Percentiles rank a stretch among this genome's conserved stretches.
phyloP scores from a whole-genome alignment of 2,888 invertebrate species.

The Adela reaumurella region DNA sequence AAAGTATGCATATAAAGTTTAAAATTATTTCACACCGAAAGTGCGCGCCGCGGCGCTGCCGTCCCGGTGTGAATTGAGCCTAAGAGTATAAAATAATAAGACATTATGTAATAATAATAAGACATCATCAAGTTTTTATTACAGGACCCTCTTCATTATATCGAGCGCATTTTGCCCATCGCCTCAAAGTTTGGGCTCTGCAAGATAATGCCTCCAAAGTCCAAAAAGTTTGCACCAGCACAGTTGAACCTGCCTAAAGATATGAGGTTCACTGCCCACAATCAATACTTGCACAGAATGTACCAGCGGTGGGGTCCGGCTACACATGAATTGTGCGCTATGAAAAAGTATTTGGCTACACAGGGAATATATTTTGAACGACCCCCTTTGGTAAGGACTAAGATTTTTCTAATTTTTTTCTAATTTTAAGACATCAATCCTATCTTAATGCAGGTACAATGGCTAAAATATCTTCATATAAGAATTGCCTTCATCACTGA shows the following conservation, averaged over 20 bases:
- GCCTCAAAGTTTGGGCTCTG: constrained; percentile 85
- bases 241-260: constrained; percentile 82
- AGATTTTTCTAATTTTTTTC: not conserved
- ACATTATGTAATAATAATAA: too few relatives aligned
- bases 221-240: constrained; percentile 61
- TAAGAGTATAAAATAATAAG: too few relatives aligned
- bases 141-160: constrained; percentile 80
- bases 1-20: too few relatives aligned
- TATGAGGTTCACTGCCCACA: constrained; percentile 81
- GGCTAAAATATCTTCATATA: too few relatives aligned
- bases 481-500: too few relatives aligned
- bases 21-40: too few relatives aligned
- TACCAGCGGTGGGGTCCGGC: constrained; percentile 86
- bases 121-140: too few relatives aligned
- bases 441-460: not conserved
- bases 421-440: not conserved
- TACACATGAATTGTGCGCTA: constrained; percentile 78
- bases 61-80: too few relatives aligned
- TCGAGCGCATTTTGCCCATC: constrained; percentile 70
- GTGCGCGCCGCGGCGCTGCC: too few relatives aligned
- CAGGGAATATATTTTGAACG: constrained; percentile 72
- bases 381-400: constrained; percentile 68
- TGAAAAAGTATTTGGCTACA: constrained; percentile 74
- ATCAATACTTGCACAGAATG: constrained; percentile 88
- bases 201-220: constrained; percentile 77